Conservation (phyloP, 1,140 invertebrate genomes). For the Drosophila simulans region DNA sequence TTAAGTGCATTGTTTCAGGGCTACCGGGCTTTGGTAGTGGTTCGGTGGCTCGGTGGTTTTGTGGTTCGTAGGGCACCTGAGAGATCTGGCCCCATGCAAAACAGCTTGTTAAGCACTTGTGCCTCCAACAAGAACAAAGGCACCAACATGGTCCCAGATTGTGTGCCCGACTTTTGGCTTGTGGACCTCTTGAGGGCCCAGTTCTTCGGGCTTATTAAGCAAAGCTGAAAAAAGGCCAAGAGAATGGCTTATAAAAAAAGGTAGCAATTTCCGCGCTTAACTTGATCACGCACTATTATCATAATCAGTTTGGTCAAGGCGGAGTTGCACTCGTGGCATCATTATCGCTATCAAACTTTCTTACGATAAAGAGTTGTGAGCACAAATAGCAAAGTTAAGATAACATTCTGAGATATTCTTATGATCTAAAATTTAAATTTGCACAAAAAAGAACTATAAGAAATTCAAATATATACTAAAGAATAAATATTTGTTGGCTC, state of each 20-base stretch:
- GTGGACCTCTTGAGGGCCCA: constrained; percentile 26
- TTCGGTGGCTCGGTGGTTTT: background rate
- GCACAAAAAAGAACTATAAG: too few relatives aligned
- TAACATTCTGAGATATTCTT: too few relatives aligned
- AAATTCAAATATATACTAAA: too few relatives aligned
- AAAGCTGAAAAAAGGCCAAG: constrained; percentile 40
- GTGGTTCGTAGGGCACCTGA: constrained; percentile 33
- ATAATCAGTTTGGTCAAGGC: constrained; percentile 52
- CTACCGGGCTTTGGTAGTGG: constrained; percentile 44
- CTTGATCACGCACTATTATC: constrained; percentile 72
- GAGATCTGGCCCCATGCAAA: constrained; percentile 69
- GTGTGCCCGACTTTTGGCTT: constrained; percentile 70
- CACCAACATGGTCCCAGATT: constrained; percentile 41
- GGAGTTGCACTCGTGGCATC: constrained; percentile 27
- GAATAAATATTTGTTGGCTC: too few relatives aligned
- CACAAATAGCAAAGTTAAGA: background rate
- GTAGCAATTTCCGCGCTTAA: constrained; percentile 66
- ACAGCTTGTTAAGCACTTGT: constrained; percentile 83
- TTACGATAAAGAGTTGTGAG: constrained; percentile 28
- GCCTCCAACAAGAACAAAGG: constrained; percentile 42
- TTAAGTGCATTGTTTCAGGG: constrained; percentile 72
- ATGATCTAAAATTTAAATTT: too few relatives aligned
- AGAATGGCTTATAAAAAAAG: constrained; percentile 50
- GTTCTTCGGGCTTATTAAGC: constrained; percentile 63
- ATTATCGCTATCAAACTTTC: constrained; percentile 63